Evolutionary conservation across 1,140 invertebrate genomes (phyloP).

Genomic region (Apis florea): DNA sequence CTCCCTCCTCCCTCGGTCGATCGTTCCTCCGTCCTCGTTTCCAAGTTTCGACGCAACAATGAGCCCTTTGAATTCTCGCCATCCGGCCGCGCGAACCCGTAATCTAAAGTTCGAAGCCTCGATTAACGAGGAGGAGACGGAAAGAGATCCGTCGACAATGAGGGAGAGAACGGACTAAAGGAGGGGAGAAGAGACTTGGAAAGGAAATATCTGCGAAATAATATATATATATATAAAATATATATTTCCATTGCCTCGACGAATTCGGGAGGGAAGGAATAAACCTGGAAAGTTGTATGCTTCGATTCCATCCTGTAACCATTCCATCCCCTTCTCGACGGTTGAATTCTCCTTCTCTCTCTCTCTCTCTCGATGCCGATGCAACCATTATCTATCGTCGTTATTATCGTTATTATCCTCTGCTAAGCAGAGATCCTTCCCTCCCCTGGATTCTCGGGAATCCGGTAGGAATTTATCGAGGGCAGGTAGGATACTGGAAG

Average conservation of each 20-base stretch:
- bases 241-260: constrained; percentile 25
- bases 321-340: background rate
- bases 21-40: constrained; percentile 50
- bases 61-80: constrained; percentile 60
- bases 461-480: constrained; percentile 58
- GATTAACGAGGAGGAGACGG: constrained; percentile 57
- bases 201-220: constrained; percentile 44
- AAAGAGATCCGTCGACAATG: background rate
- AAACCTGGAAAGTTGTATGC: constrained; percentile 50
- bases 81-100: constrained; percentile 49
- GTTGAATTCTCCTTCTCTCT: no score
- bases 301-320: constrained; percentile 6
- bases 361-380: background rate
- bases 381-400: constrained; percentile 58
- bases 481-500: constrained; percentile 50
- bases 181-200: no score
- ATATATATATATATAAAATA: constrained; percentile 45
- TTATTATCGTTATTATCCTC: constrained; percentile 65
- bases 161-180: background rate
- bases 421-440: constrained; percentile 43
- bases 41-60: constrained; percentile 61
- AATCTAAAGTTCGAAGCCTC: constrained; percentile 67
- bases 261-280: constrained; percentile 56
- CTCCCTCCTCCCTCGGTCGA: background rate
- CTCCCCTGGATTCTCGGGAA: constrained; percentile 38